Base-by-base conservation (phyloP, 2,797 vertebrate species). In the Oreochromis mossambicus region DNA sequence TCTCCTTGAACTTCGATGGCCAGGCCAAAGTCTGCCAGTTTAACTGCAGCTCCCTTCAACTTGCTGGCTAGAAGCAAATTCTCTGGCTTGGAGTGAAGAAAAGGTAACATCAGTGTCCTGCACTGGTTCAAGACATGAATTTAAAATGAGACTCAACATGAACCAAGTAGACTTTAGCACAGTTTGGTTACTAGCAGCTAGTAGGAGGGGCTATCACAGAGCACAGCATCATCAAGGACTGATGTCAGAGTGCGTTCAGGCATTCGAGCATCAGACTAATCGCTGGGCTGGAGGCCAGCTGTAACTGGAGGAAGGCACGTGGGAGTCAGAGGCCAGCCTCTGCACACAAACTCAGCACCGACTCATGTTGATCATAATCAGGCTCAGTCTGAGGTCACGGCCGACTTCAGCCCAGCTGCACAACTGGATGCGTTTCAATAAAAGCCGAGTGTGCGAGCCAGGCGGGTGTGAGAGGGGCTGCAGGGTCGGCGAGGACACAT, bases 21-120 rank as follows among this genome's bases (percentile, higher is more conserved):
- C 91, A 99, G 94, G 15, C 98, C 98, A 82, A 99, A 99, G 89
- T 99, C 98, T 1, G 98, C 98, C 95, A 99, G 96, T 90, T 99
- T 99, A 70, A 99, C 98, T 4, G 98, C 98, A 0, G 98, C 98
- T 61, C 98, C 98, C 95, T 99, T 99, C 91, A 98, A 94, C 95
- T 99, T 99, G 95, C 98, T 99, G 94, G 98, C 98, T 92, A 99
- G 95, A 85, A 99, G 98, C 96, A 99, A 95, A 91, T 99, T 99
- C 96, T 99, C 98, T 63, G 98, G 98, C 98, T 99, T 97, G 88
- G 91, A 94, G 94, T 78, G 54, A 85, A 92, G 90, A 86, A 81
- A 93, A 41, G 90, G 19, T n/a, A 36, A 36, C 17, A 0, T 87
- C 36, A 89, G 36, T 15, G 5, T 41, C 8, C 13, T n/a, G 24